Evolutionary conservation across 2,888 invertebrate genomes (phyloP), one percentile per base, ranked within the genome.

Genomic region (Leucozona laternaria): DNA sequence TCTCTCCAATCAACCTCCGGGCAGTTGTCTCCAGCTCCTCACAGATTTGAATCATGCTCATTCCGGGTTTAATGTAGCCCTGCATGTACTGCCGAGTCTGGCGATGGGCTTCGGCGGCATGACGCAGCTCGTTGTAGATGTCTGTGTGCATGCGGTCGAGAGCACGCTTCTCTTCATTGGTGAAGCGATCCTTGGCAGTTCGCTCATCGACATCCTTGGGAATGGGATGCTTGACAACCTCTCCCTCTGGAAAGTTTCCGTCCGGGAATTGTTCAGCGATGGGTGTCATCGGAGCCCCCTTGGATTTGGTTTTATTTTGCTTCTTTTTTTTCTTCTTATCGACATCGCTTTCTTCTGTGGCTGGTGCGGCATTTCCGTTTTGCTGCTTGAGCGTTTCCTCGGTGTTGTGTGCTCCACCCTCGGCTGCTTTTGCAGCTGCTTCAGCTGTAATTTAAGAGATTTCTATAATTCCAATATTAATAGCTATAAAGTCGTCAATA

Each of bases 21-120:
- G 98, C 97, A 6, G 97, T 98, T 20, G 95, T 95, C 92, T 99
- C 99, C 75, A 99, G 93, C 90, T 98, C 98, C 92, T 99, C 98
- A 92, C 98, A 99, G 89, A 99, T 99, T 92, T 99, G 95, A 90
- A 99, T 98, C 99, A 99, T 99, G 0, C 97, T 97, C 98, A 99
- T 98, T 75, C 99, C 99, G 0, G 99, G 98, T 93, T 98, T 98
- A 55, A 99, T 97, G 95, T 96, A 98, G 76, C 96, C 95, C 91
- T 96, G 96, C 92, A 99, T 98, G 88, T 93, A 92, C 79, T 92
- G 92, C 50, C 93, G 91, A 2, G 93, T 97, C 96, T 98, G 98
- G 93, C 99, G 95, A 92, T 99, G 99, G 57, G 98, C 99, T 92
- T 99, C 99, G 11, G 99, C 99, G 22, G 99, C 99, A 89, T 97